A percentile compares a stretch with the other conserved stretches of the same genome.
Conservation (phyloP, 2,888 invertebrate species). For the Oxystoma pomonae region DNA sequence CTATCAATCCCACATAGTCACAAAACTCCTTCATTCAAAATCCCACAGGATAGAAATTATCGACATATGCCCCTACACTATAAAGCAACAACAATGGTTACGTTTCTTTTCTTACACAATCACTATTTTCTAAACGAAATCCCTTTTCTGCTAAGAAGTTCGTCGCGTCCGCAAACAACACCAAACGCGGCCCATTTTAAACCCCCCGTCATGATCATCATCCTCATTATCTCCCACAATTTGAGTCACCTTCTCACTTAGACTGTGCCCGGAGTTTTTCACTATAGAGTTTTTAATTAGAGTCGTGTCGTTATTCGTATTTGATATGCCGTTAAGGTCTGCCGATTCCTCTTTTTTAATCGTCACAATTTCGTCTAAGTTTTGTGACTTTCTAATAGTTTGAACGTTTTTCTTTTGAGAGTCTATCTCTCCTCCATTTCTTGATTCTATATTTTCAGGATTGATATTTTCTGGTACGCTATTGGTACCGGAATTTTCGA, state of each 20-base stretch:
- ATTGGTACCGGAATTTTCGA: slow-evolving; percentile 6
- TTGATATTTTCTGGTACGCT: slow-evolving; percentile 2
- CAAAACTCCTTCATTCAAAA: too few relatives aligned
- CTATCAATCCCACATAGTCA: too few relatives aligned
- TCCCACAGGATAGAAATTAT: too few relatives aligned
- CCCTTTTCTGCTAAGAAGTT: background rate
- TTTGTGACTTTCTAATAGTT: slow-evolving; percentile 13
- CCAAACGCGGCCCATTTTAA: slow-evolving; percentile 53
- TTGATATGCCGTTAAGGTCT: slow-evolving; percentile 6
- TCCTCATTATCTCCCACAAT: slow-evolving; percentile 15
- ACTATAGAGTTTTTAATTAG: slow-evolving; percentile 10
- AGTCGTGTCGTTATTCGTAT: background rate
- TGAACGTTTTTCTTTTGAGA: slow-evolving; percentile 2
- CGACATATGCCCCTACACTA: too few relatives aligned
- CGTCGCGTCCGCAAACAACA: slow-evolving; percentile 48
- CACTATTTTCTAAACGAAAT: too few relatives aligned
- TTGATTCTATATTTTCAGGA: slow-evolving; percentile 3
- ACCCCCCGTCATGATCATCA: slow-evolving; percentile 43
- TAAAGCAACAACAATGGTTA: too few relatives aligned
- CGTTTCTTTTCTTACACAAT: too few relatives aligned
- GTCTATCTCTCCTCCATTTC: slow-evolving; percentile 11
- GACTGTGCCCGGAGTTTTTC: slow-evolving; percentile 15
- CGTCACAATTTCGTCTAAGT: slow-evolving; percentile 41
- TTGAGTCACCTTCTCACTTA: slow-evolving; percentile 4
- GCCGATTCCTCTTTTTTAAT: slow-evolving; percentile 28